phyloP scores from a whole-genome alignment of 64 coral and sea anemone species.

The Catalaphyllia jardinei region DNA sequence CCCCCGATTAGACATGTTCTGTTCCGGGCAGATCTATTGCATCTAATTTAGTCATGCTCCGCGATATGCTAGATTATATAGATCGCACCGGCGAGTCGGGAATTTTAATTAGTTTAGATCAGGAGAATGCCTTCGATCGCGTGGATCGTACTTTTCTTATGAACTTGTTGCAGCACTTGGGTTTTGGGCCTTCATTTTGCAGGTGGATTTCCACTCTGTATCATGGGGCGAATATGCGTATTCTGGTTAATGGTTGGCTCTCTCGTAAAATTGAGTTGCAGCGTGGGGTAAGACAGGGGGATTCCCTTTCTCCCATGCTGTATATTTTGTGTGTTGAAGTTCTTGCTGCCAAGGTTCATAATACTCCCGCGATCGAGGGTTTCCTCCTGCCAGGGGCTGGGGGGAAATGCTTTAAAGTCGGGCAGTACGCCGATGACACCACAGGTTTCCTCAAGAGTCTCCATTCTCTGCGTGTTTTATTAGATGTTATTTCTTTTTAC shows the following conservation, averaged over 20 bases:
- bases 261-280: neutral
- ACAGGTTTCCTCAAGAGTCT: neutral
- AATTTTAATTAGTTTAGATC: conserved; percentile 10
- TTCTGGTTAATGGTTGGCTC: neutral
- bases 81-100: neutral
- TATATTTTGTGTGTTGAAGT: conserved; percentile 39
- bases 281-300: conserved; percentile 53
- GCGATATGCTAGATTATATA: conserved; percentile 23
- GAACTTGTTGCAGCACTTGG: neutral
- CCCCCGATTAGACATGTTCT: conserved; percentile 14
- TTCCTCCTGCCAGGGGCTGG: neutral
- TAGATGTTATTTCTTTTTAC: neutral
- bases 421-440: conserved; percentile 47
- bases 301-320: conserved; percentile 8
- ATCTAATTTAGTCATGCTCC: neutral
- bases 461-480: neutral
- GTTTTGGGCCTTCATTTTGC: neutral
- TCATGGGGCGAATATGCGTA: neutral
- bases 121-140: conserved; percentile 61
- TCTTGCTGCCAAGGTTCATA: neutral
- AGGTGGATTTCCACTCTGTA: conserved; percentile 28
- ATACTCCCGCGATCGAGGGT: neutral
- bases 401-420: neutral
- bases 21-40: conserved; percentile 36
- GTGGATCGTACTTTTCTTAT: conserved; percentile 29